These are phyloP conservation scores for Callospermophilus lateralis DNA, from an alignment of 2,113 vertebrate species.

Conservation along the genomic window DNA sequence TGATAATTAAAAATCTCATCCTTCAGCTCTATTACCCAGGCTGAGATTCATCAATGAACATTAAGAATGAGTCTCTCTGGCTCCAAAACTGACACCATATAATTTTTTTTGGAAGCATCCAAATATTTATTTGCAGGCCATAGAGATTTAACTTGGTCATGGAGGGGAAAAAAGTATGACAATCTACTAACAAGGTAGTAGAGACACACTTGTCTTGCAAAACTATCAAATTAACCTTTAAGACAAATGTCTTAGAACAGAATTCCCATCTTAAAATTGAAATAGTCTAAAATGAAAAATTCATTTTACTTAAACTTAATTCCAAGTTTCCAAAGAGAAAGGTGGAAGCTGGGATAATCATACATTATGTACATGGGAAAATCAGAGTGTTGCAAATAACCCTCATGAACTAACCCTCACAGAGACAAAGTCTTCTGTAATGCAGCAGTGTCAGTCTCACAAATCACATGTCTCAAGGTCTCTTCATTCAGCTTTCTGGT, in stretches of 20 bases:
- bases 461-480: slow-evolving; percentile 14
- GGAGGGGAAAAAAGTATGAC: background rate
- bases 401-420: background rate
- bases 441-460: background rate
- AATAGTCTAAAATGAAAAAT: slow-evolving; percentile 25
- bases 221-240: background rate
- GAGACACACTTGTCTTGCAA: background rate
- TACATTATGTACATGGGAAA: background rate
- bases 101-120: background rate
- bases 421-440: slow-evolving; percentile 26
- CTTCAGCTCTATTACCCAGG: background rate
- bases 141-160: background rate
- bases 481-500: slow-evolving; percentile 24
- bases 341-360: slow-evolving; percentile 44
- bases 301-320: background rate
- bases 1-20: background rate
- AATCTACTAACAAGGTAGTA: background rate
- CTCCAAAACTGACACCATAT: background rate
- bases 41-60: background rate
- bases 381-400: slow-evolving; percentile 50
- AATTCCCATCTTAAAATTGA: slow-evolving; percentile 42
- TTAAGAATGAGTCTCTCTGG: background rate
- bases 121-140: background rate
- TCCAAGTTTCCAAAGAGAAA: background rate
- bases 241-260: background rate